Evolutionary conservation across 1,140 invertebrate genomes (phyloP).

Genomic region (Drosophila ambigua): DNA sequence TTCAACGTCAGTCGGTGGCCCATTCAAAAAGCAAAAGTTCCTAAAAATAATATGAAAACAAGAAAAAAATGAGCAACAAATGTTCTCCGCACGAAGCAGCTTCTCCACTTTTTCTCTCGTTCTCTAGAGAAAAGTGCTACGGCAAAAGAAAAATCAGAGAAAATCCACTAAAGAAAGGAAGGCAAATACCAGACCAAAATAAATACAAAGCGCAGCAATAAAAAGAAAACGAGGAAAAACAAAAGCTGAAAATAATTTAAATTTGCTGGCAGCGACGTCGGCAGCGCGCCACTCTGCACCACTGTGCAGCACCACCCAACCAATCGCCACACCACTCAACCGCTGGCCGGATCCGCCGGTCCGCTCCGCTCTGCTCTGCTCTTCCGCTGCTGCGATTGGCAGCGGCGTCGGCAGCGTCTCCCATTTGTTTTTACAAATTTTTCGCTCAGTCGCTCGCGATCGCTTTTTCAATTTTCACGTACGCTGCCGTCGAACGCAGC

Average conservation of each 20-base stretch:
- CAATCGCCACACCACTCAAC: conserved; percentile 10
- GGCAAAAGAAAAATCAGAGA: conserved; percentile 32
- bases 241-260: conserved; percentile 79
- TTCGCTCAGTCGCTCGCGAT: conserved; percentile 82
- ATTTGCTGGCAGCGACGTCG: conserved; percentile 60
- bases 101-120: conserved; percentile 16
- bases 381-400: conserved; percentile 22
- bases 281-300: conserved; percentile 20
- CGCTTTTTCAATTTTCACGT: conserved; percentile 83
- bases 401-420: conserved; percentile 3
- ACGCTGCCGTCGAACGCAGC: conserved; percentile 34
- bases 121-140: conserved; percentile 23
- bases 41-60: conserved; percentile 11
- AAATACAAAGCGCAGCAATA: conserved; percentile 62
- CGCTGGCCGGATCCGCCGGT: neutral
- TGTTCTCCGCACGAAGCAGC: neutral
- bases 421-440: conserved; percentile 74
- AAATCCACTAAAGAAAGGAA: conserved; percentile 34
- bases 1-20: conserved; percentile 16
- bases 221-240: conserved; percentile 65
- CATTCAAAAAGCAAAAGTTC: conserved; percentile 25
- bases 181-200: conserved; percentile 71
- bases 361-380: conserved; percentile 35
- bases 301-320: conserved; percentile 6
- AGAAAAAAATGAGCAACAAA: conserved; percentile 13